A percentile compares a stretch with the other conserved stretches of the same genome.
Evolutionary conservation across 2,797 vertebrate genomes (phyloP).

Genomic region (Cheirogaleus major): DNA sequence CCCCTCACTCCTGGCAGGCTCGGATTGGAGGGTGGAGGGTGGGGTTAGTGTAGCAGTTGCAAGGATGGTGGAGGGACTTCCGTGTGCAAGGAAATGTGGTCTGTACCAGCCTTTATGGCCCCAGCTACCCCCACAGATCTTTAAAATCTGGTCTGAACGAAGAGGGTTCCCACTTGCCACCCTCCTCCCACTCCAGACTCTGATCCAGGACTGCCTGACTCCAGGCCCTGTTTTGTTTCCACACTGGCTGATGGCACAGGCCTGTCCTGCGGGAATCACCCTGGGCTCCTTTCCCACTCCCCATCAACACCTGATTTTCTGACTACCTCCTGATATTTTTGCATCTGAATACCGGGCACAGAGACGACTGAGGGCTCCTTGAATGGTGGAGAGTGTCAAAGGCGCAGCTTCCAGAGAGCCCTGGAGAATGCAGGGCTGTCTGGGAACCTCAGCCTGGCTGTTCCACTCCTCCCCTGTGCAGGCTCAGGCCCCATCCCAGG

Average conservation of each 20-base stretch:
- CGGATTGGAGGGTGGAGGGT: no score
- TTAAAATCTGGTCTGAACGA: background rate
- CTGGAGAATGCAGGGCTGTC: background rate
- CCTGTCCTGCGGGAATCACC: background rate
- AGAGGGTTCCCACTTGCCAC: background rate
- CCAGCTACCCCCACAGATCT: background rate
- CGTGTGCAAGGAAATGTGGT: background rate
- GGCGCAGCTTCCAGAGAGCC: background rate
- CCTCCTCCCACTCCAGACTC: background rate
- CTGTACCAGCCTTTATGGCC: background rate
- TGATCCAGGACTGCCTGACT: background rate
- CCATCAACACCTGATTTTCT: background rate
- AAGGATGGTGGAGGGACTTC: background rate
- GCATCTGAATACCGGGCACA: background rate
- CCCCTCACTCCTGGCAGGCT: background rate
- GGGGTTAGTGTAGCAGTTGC: background rate
- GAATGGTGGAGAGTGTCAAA: background rate
- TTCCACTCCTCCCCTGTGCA: background rate
- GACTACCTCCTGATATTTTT: background rate
- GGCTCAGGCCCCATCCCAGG: background rate
- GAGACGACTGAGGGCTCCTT: background rate
- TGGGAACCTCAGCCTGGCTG: background rate
- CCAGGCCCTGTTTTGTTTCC: background rate
- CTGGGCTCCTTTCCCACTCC: background rate
- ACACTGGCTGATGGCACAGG: background rate